phyloP scores from a whole-genome alignment of 2,888 invertebrate genomes.

The Campoletis raptor region DNA sequence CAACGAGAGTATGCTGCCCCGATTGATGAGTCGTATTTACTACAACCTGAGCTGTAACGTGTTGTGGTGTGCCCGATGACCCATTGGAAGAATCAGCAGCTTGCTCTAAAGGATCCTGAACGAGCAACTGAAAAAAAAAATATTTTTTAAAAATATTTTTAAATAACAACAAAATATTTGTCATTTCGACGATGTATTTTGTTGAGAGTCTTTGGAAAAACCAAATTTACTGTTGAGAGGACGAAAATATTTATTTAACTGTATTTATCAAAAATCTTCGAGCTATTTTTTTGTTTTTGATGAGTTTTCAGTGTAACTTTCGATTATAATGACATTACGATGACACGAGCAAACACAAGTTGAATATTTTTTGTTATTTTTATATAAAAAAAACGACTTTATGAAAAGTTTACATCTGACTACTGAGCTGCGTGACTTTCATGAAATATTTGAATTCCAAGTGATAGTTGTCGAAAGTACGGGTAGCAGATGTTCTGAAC shows the following conservation, averaged over 20 bases:
- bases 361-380: neutral
- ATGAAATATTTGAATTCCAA: conserved; percentile 33
- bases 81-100: conserved; percentile 87
- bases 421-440: neutral
- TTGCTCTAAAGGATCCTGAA: conserved; percentile 85
- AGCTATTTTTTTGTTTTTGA: too few species aligned
- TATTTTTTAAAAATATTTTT: too few species aligned
- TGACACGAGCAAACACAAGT: too few species aligned
- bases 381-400: neutral
- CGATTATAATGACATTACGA: too few species aligned
- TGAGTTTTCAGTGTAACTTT: too few species aligned
- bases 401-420: neutral
- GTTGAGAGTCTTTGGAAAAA: too few species aligned
- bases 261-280: too few species aligned
- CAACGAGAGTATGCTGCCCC: conserved; percentile 85
- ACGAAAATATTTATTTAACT: too few species aligned
- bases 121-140: conserved; percentile 78
- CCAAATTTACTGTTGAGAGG: too few species aligned
- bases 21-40: conserved; percentile 83
- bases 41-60: conserved; percentile 85
- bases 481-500: conserved; percentile 72
- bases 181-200: too few species aligned
- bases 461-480: conserved; percentile 62
- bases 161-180: too few species aligned
- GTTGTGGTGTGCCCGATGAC: conserved; percentile 85